Evolutionary conservation across 2,113 vertebrate genomes (phyloP).

Genomic region (Hippocampus guttulatus): DNA sequence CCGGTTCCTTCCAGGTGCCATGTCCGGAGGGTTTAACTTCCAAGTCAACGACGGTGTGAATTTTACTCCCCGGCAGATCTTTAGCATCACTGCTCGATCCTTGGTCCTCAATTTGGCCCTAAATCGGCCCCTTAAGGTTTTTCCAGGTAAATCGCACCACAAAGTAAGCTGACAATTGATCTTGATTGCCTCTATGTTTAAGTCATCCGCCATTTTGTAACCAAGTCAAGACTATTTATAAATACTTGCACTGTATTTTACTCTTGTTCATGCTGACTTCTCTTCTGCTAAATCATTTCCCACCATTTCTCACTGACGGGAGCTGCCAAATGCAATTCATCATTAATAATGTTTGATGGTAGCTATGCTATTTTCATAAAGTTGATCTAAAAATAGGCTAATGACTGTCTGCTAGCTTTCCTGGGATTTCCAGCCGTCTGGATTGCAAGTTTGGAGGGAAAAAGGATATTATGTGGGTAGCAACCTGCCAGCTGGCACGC

Average conservation of each 20-base stretch:
- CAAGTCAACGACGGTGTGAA: constrained; percentile 89
- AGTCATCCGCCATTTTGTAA: background rate
- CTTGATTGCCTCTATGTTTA: background rate
- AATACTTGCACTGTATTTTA: background rate
- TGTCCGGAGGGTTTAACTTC: constrained; percentile 88
- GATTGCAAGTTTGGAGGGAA: constrained; percentile 17
- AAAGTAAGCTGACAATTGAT: background rate
- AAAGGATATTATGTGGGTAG: constrained; percentile 30
- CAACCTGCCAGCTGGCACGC: constrained; percentile 45
- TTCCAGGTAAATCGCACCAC: constrained; percentile 78
- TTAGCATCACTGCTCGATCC: constrained; percentile 79
- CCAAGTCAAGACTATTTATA: background rate
- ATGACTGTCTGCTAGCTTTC: constrained; percentile 18
- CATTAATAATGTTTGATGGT: constrained; percentile 19
- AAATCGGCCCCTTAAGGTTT: constrained; percentile 78
- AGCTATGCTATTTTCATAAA: constrained; percentile 24
- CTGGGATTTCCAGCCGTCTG: constrained; percentile 32
- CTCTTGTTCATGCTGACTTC: background rate
- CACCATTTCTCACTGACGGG: background rate
- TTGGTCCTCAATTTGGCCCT: constrained; percentile 77
- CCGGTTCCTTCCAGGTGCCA: constrained; percentile 70
- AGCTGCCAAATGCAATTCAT: constrained; percentile 25
- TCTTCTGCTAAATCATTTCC: constrained; percentile 17
- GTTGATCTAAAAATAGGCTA: constrained; percentile 35
- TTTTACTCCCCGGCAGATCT: constrained; percentile 81